Evolutionary conservation across 30 jellyfish, hydroid and myxozoan species (phyloP), one percentile per base, ranked within the genome.

Genomic region (Hydractinia echinata): DNA sequence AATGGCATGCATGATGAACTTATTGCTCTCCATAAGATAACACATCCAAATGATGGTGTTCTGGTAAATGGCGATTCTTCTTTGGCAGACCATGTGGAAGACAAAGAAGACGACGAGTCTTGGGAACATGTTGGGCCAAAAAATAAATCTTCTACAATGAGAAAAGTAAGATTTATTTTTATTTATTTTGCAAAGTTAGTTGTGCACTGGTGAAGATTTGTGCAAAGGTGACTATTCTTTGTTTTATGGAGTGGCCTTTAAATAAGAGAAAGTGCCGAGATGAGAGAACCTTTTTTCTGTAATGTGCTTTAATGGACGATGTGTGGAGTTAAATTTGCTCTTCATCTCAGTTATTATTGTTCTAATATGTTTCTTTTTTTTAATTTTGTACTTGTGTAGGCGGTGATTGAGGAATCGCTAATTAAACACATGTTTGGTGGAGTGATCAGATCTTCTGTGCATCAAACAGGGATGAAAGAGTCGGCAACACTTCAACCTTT

Each of bases 111-210:
- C 5, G 91, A 64, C 8, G 84, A 81, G 14, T 74, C 67, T 49
- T 94, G 99, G 99, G 94, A 88, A 61, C 99, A 88, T 7, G 99
- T 94, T 81, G 99, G 99, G 49, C 96, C 96, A 56, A 94, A 85
- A 61, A 94, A 94, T 61, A 94, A 83, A 69, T 83, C 96, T 5
- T 81, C 95, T 49, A 81, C 73, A 61, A 77, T 84, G 30, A 84
- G 97, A 82, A 82, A 94, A 92, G 96, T 88, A 77, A 13, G 58
- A 13, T 13, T 58, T 16, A 16, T 16, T 58, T n/a, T n/a, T n/a
- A 3, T 58, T 0, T 13, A 2, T 3, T 58, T 58, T 13, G 69
- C 1, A 58, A 30, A 30, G 44, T 30, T 30, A 30, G 44, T 30
- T 30, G 44, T 30, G 44, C 44, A 30, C 44, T 30, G 44, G 44